These are phyloP conservation scores for Lepidocyrtoides sp. DNA, from an alignment of 2,888 invertebrate species.

Conservation along the genomic window DNA sequence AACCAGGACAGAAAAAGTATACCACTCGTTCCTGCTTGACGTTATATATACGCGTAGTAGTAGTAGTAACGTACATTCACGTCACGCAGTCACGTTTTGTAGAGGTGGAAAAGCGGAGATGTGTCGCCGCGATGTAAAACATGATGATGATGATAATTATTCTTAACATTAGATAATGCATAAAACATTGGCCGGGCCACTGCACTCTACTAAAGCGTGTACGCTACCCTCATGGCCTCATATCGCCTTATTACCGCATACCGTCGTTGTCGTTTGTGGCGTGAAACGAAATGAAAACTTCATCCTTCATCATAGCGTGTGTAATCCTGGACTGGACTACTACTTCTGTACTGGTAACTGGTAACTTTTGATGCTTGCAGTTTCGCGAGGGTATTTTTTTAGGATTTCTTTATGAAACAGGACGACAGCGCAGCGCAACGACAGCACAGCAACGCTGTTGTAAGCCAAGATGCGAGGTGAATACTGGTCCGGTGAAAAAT, in stretches of 20 bases:
- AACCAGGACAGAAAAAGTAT: no score
- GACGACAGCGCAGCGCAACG: no score
- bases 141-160: slow-evolving; percentile 21
- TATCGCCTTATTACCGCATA: no score
- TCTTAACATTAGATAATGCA: neutral
- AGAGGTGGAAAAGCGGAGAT: slow-evolving; percentile 57
- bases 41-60: slow-evolving; percentile 18
- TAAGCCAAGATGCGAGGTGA: no score
- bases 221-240: neutral
- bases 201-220: neutral
- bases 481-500: no score
- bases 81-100: slow-evolving; percentile 60
- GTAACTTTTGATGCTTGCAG: neutral
- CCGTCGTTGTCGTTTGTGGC: no score
- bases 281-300: no score
- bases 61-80: slow-evolving; percentile 21
- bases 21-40: neutral
- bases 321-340: neutral
- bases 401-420: no score
- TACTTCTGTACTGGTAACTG: slow-evolving; percentile 10
- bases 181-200: neutral
- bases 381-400: slow-evolving; percentile 35
- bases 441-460: no score
- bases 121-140: slow-evolving; percentile 54
- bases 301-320: neutral